Evolutionary conservation across 2,797 vertebrate genomes (phyloP), one percentile per base, ranked within the genome.

Genomic region (Naso thynnoides): DNA sequence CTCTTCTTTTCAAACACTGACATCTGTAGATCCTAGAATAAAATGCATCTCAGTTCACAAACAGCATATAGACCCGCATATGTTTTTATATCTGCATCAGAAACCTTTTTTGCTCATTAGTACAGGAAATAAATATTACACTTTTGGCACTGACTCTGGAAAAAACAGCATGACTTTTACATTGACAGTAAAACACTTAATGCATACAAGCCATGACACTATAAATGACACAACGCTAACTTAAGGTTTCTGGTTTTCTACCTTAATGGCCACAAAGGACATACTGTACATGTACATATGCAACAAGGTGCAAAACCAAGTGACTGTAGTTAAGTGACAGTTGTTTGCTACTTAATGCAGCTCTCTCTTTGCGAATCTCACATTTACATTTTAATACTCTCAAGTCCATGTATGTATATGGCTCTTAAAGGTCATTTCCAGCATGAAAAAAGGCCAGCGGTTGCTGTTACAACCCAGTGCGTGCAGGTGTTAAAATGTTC

Each of bases 71-170:
- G 82, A 67, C 41, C 55, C 44, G 81, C 55, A 58, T 39, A 11
- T 21, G 36, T 39, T 42, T 4, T 65, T 76, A 15, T 8, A 55
- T 84, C 56, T 61, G 18, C 14, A 33, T 74, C 55, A 68, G 18
- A 82, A 70, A 64, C 36, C 45, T 11, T 33, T 79, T 78, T 59
- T 52, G 16, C 27, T 57, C 24, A 69, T 59, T 29, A 59, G 47
- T 60, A 76, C 14, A 66, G 11, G 7, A 76, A 70, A 70, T 81
- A 55, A 86, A 86, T 73, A 36, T 73, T 24, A 78, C 29, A 72
- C 70, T 60, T 84, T 84, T 82, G 81, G 76, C 83, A 87, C 75
- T 44, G 67, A 84, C 76, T 79, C 52, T 54, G 13, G 41, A 74
- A 85, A 54, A 80, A 79, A 89, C 70, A 33, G 58, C 59, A 70